These are phyloP conservation scores for Drosophila obscura DNA, from an alignment of 1,140 invertebrate genomes.

Conservation along the genomic window DNA sequence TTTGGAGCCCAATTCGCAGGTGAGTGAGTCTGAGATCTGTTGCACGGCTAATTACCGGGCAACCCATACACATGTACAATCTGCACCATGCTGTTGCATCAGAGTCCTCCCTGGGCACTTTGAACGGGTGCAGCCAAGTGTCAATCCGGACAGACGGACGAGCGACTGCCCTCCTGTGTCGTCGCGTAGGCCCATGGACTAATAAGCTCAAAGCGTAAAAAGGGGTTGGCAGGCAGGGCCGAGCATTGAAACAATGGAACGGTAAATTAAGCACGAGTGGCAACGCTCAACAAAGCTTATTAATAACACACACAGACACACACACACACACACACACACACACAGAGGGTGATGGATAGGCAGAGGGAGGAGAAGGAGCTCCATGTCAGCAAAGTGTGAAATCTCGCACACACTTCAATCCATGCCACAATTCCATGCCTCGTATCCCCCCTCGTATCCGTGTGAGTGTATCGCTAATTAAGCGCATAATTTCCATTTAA, in stretches of 20 bases:
- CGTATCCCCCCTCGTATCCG: neutral
- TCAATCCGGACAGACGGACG: slow-evolving; percentile 21
- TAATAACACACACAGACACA: slow-evolving; percentile 54
- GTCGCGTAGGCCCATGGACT: slow-evolving; percentile 43
- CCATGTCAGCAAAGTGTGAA: slow-evolving; percentile 67
- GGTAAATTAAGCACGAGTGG: slow-evolving; percentile 62
- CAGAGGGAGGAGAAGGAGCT: slow-evolving; percentile 8
- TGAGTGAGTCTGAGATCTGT: slow-evolving; percentile 48
- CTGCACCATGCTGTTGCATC: slow-evolving; percentile 13
- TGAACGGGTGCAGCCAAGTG: slow-evolving; percentile 61
- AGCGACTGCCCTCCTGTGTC: slow-evolving; percentile 10
- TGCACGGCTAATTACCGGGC: slow-evolving; percentile 45
- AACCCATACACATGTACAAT: too few relatives aligned
- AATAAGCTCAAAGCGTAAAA: slow-evolving; percentile 45
- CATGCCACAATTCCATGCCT: slow-evolving; percentile 6
- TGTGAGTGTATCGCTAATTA: slow-evolving; percentile 60
- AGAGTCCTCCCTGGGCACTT: neutral
- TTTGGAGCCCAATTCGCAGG: slow-evolving; percentile 81
- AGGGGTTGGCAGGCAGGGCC: slow-evolving; percentile 36
- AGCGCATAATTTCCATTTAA: slow-evolving; percentile 64
- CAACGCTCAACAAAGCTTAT: slow-evolving; percentile 57
- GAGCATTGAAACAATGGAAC: slow-evolving; percentile 74
- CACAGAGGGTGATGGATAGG: neutral
- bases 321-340: slow-evolving; percentile 1
- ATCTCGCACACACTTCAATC: slow-evolving; percentile 64